Evolutionary conservation across 2,888 invertebrate species (phyloP), one percentile per base, ranked within the genome.

Genomic region (Hydrotaea diabolus): DNA sequence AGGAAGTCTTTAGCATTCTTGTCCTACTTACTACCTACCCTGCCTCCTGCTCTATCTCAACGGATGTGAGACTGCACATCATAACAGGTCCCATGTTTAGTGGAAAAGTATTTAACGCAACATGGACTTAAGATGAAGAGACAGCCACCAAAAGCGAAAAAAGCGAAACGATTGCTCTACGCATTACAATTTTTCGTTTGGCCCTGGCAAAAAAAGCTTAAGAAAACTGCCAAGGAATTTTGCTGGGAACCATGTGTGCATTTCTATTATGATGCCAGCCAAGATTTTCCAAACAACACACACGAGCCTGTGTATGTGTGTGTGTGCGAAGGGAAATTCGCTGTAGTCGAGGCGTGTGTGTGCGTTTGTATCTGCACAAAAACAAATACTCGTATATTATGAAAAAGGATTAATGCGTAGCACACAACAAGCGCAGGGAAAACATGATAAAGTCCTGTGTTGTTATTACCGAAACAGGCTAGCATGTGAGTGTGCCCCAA

Each of bases 301-400:
- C 15, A 13, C 49, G 7, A 1, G 7, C 5, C 3, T 53, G 62
- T 64, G 39, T 36, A 1, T 19, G 21, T 69, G 19, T 46, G 26
- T 73, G 13, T 59, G 26, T 15, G 11, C 23, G 23, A 59, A 4
- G 21, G 21, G 1, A 43, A 43, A 66, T 39, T 59, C n/a, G n/a
- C 11, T 59, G 15, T 23, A 26, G 57, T 57, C 7, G 46, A 9
- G 13, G 23, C 64, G 64, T 39, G 13, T 19, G 36, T 69, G 17
- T 71, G 43, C 31, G 17, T 49, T 19, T 26, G 26, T 62, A 31
- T 62, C 31, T 31, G 31, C 62, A 62, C 62, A 62, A 26, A 85
- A 84, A 86, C 83, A 86, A 86, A 86, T 86, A 86, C 82, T 86
- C 86, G 86, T 86, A 86, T 86, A 86, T 86, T 86, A 86, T 86